Percentiles rank a stretch among this genome's conserved stretches.
phyloP scores from a whole-genome alignment of 2,113 vertebrate genomes.

The Tiliqua scincoides region DNA sequence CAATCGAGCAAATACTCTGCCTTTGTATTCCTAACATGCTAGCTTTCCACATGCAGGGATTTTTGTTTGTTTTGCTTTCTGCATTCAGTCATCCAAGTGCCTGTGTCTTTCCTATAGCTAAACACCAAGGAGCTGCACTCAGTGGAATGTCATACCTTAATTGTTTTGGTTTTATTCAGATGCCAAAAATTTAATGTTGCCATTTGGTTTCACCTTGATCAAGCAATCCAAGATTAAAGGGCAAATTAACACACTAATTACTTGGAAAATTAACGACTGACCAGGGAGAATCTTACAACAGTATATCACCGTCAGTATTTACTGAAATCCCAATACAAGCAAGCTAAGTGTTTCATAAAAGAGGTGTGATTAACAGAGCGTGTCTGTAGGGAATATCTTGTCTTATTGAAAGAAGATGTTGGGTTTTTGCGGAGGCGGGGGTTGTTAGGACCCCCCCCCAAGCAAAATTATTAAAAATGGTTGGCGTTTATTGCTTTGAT shows the following conservation, averaged over 20 bases:
- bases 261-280: background rate
- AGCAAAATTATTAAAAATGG: background rate
- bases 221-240: background rate
- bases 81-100: background rate
- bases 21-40: too few relatives aligned
- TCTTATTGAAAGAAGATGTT: background rate
- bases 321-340: background rate
- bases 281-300: slow-evolving; percentile 5
- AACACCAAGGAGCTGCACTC: background rate
- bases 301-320: slow-evolving; percentile 10
- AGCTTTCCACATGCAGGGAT: background rate
- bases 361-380: slow-evolving; percentile 1
- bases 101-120: background rate
- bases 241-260: background rate
- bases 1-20: too few relatives aligned
- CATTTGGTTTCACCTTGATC: background rate
- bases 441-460: background rate
- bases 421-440: background rate
- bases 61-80: background rate
- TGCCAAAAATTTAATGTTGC: background rate
- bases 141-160: background rate
- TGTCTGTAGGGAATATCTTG: background rate
- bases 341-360: slow-evolving; percentile 4
- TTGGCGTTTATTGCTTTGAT: background rate
- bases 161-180: background rate